These are phyloP conservation scores for Sisyra nigra DNA, from an alignment of 2,888 invertebrate genomes.

Conservation along the genomic window DNA sequence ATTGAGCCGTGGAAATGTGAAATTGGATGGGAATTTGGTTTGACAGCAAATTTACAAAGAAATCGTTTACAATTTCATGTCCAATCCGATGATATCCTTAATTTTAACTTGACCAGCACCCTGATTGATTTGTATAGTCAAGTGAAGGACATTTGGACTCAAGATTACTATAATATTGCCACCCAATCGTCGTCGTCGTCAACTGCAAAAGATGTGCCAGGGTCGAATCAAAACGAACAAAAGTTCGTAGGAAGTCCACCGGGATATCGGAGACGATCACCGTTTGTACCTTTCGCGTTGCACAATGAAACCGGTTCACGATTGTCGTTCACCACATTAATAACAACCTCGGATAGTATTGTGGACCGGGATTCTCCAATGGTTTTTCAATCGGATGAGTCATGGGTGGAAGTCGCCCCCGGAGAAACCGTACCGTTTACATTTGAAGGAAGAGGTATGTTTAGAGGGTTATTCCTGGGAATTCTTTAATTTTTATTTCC, in stretches of 20 bases:
- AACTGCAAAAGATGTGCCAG: too few relatives aligned
- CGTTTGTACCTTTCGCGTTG: constrained; percentile 89
- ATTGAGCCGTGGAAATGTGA: constrained; percentile 76
- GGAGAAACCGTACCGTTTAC: constrained; percentile 73
- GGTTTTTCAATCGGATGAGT: constrained; percentile 24
- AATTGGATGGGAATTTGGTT: constrained; percentile 50
- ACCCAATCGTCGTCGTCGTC: constrained; percentile 5
- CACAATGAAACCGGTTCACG: constrained; percentile 81
- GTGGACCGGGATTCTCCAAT: constrained; percentile 15
- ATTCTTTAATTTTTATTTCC: too few relatives aligned
- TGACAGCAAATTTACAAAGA: constrained; percentile 36
- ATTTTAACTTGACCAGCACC: constrained; percentile 79
- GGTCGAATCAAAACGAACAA: neutral
- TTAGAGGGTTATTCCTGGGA: constrained; percentile 12
- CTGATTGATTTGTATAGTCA: constrained; percentile 66
- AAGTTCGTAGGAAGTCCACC: constrained; percentile 29
- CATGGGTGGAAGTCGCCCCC: constrained; percentile 58
- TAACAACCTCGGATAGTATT: constrained; percentile 45
- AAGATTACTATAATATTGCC: constrained; percentile 46
- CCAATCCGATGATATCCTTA: constrained; percentile 54
- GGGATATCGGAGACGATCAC: constrained; percentile 57
- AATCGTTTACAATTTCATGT: constrained; percentile 45
- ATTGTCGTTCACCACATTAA: constrained; percentile 72
- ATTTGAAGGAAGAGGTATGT: constrained; percentile 55
- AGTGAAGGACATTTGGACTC: constrained; percentile 76